Evolutionary conservation across 2,797 vertebrate genomes (phyloP), one percentile per base, ranked within the genome.

Genomic region (Diplodus sargus): DNA sequence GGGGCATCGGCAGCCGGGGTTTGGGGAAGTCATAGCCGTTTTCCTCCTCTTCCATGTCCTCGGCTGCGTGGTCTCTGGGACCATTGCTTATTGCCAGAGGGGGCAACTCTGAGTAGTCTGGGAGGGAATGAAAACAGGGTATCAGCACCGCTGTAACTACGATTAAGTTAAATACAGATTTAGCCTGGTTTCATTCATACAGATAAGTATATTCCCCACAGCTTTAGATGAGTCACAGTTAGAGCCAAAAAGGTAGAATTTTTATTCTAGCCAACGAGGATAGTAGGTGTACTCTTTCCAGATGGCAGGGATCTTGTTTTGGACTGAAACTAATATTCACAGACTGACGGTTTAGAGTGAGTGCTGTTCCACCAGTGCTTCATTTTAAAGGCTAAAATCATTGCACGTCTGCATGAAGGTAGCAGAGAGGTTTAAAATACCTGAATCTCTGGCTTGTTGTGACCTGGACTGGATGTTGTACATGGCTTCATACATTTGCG

Each of bases 21-120:
- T 96, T 97, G 62, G 98, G 98, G 67, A 96, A 85, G 56, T 99
- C 97, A 2, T 98, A 99, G 20, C 96, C 93, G 5, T 96, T 96
- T 0, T 99, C 97, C 20, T 97, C 96, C 0, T 97, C 96, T 61
- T 96, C 96, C 2, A 84, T 83, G 25, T 96, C 95, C 1, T 95
- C 90, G 2, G 93, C 94, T 1, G 80, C 53, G 0, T 92, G 93
- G 80, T 94, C 91, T 73, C 86, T 85, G 25, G 92, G 93, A 47
- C 94, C 95, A 2, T 96, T 96, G 54, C 87, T 83, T 79, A 90
- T 69, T 0, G 76, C 58, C 62, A 86, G 72, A 18, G 95, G 93
- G 11, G 95, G 95, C 74, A 96, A 80, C 56, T 96, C 95, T 1
- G 95, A 95, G 83, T 96, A 96, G 67, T 96, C 95, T 96, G 75